phyloP scores from a whole-genome alignment of 2,113 vertebrate genomes.

The Oreochromis niloticus region DNA sequence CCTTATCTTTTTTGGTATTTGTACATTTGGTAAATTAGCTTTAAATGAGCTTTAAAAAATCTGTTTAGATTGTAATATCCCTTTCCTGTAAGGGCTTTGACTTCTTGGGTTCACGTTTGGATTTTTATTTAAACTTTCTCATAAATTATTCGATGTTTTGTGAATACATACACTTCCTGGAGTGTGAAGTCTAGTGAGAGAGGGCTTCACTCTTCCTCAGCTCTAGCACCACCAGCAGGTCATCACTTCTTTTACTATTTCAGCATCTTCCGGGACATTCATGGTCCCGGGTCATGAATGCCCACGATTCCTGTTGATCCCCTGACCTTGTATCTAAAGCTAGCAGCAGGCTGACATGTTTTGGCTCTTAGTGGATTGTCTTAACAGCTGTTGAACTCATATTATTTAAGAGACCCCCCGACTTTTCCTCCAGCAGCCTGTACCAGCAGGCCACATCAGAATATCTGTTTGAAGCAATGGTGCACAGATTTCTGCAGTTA shows the following conservation, averaged over 20 bases:
- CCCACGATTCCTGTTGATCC: neutral
- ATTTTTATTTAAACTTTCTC: rapidly evolving
- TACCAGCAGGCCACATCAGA: neutral
- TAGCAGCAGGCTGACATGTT: neutral
- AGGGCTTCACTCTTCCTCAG: neutral
- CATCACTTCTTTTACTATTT: neutral
- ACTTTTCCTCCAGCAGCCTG: neutral
- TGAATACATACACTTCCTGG: neutral
- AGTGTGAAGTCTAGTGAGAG: neutral
- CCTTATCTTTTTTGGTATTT: neutral
- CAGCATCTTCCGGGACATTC: neutral
- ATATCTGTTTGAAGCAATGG: neutral
- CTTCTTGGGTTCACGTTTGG: neutral
- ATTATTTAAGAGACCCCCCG: neutral
- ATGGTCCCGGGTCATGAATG: neutral
- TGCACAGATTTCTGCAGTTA: neutral
- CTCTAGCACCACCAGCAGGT: neutral
- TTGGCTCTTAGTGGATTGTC: neutral
- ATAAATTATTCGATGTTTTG: neutral
- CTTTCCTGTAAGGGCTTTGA: neutral
- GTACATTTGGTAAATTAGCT: neutral
- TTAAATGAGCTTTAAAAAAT: rapidly evolving
- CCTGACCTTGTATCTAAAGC: neutral
- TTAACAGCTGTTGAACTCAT: neutral
- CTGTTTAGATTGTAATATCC: rapidly evolving